These are phyloP conservation scores for Andrena fulva DNA, from an alignment of 2,888 invertebrate genomes.

Conservation along the genomic window DNA sequence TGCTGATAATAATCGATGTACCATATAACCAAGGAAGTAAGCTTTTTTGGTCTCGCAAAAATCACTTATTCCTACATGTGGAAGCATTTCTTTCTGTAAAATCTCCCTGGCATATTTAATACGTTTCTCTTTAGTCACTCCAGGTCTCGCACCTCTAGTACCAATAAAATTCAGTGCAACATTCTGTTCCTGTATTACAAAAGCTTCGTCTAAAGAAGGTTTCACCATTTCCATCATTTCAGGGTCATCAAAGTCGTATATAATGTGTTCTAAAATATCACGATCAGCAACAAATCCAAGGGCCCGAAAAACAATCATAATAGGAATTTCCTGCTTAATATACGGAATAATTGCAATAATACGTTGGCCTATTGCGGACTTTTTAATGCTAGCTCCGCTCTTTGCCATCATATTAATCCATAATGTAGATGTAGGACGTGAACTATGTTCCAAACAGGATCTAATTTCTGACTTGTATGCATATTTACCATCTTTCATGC, in stretches of 20 bases:
- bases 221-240: conserved; percentile 99
- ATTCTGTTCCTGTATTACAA: conserved; percentile 99
- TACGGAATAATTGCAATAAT: conserved; percentile 99
- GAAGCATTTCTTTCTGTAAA: conserved; percentile 99
- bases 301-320: conserved; percentile 99
- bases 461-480: conserved; percentile 99
- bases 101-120: conserved; percentile 99
- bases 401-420: conserved; percentile 99
- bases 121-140: conserved; percentile 99
- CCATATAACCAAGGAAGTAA: conserved; percentile 99
- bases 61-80: conserved; percentile 99
- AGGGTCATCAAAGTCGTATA: conserved; percentile 99
- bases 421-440: conserved; percentile 98
- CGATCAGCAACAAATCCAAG: conserved; percentile 99
- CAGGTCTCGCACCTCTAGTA: conserved; percentile 97
- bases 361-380: conserved; percentile 99
- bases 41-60: conserved; percentile 99
- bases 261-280: conserved; percentile 99
- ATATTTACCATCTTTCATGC: conserved; percentile 99
- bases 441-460: conserved; percentile 96
- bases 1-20: conserved; percentile 97
- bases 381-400: conserved; percentile 98
- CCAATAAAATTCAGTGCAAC: conserved; percentile 99
- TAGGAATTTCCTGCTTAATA: conserved; percentile 99
- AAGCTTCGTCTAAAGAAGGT: conserved; percentile 99